Conservation (phyloP, 2,888 invertebrate genomes). For the Brachynemurus nebulosus region DNA sequence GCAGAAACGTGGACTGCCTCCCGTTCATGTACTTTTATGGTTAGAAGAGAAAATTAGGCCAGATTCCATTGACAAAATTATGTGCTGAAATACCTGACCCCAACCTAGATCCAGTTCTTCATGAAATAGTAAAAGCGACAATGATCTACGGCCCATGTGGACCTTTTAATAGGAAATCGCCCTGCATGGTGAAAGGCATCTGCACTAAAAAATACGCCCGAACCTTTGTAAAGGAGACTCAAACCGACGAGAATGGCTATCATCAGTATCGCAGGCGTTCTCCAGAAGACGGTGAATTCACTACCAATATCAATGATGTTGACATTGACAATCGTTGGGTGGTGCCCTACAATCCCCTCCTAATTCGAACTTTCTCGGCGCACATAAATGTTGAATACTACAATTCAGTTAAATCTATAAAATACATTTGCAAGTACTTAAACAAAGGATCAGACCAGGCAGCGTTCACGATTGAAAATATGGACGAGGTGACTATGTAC, state of each 20-base stretch:
- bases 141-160: slow-evolving; percentile 9
- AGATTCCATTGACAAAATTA: slow-evolving; percentile 12
- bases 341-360: slow-evolving; percentile 8
- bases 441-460: slow-evolving; percentile 9
- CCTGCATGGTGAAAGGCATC: slow-evolving; percentile 24
- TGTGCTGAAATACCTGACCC: slow-evolving; percentile 13
- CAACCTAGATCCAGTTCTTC: slow-evolving; percentile 6
- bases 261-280: slow-evolving; percentile 20
- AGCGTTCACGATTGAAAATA: slow-evolving; percentile 11
- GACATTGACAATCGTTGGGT: slow-evolving; percentile 11
- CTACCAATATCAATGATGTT: slow-evolving; percentile 3
- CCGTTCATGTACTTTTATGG: slow-evolving; percentile 6
- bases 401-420: slow-evolving; percentile 9
- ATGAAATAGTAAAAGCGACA: slow-evolving; percentile 11
- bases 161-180: slow-evolving; percentile 15
- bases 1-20: slow-evolving; percentile 10
- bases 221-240: slow-evolving; percentile 17
- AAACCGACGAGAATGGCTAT: slow-evolving; percentile 21
- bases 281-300: slow-evolving; percentile 13
- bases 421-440: slow-evolving; percentile 17
- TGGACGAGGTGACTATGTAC: slow-evolving; percentile 17
- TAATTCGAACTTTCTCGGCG: slow-evolving; percentile 11
- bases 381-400: slow-evolving; percentile 19
- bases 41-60: slow-evolving; percentile 13
- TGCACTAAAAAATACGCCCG: slow-evolving; percentile 24